Percentiles rank a stretch among this genome's conserved stretches.
These are phyloP conservation scores for Drosophila imparisetae DNA, from an alignment of 2,888 invertebrate species.

Conservation along the genomic window DNA sequence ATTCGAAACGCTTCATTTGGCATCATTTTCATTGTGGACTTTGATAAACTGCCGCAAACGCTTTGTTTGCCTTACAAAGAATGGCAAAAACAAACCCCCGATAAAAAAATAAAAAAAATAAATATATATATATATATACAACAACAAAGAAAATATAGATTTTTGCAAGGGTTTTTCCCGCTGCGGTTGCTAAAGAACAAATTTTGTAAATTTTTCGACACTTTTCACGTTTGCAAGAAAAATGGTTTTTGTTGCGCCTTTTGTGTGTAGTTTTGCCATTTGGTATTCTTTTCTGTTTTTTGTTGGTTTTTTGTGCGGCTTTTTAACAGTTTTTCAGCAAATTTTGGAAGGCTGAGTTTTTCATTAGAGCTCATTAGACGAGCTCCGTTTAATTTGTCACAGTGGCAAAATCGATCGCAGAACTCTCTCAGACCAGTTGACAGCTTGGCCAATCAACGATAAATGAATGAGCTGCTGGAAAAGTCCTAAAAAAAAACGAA, in stretches of 20 bases:
- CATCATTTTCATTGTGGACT: conserved; percentile 42
- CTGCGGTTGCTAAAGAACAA: conserved; percentile 41
- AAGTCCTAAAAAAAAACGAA: background rate
- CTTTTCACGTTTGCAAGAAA: conserved; percentile 53
- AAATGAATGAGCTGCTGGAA: conserved; percentile 30
- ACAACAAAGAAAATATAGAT: conserved; percentile 33
- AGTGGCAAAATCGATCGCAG: conserved; percentile 59
- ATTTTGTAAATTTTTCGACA: conserved; percentile 55
- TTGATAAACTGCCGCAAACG: conserved; percentile 37
- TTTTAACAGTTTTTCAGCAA: conserved; percentile 58
- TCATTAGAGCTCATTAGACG: conserved; percentile 66
- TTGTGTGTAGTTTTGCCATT: conserved; percentile 50
- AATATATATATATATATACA: background rate
- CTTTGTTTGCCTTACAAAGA: conserved; percentile 66
- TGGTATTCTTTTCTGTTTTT: conserved; percentile 32
- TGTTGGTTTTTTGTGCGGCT: conserved; percentile 54
- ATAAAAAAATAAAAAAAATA: background rate
- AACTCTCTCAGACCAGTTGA: conserved; percentile 35
- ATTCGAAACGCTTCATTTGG: conserved; percentile 65
- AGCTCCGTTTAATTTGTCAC: conserved; percentile 72
- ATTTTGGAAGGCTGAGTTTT: conserved; percentile 22
- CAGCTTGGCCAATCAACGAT: conserved; percentile 60
- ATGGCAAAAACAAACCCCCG: conserved; percentile 74
- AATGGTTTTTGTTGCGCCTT: conserved; percentile 71
- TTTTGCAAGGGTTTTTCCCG: conserved; percentile 65